Base-by-base conservation (phyloP, 2,113 vertebrate genomes). In the Xyrauchen texanus region DNA sequence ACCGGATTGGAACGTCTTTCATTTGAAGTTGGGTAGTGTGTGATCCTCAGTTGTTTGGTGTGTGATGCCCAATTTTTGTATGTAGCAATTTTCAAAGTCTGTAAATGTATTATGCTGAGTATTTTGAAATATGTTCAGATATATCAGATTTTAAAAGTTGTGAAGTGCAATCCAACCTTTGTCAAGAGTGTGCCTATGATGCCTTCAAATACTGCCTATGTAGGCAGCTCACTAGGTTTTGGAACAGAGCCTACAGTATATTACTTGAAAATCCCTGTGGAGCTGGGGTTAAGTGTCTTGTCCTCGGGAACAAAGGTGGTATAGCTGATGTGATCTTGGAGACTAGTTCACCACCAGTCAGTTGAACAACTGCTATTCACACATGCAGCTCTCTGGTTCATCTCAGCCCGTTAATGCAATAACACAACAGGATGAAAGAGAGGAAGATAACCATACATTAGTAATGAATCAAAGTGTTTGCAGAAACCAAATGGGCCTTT, bases 401-500 rank as follows among this genome's bases (percentile, higher is more conserved):
- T 34, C 21, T 34, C 21, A 34, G 21, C 4, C 55, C 16, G 4
- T 68, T 55, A 78, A 53, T 74, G 34, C 42, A 71, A 72, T 75
- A 64, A 72, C 21, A 76, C 6, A 64, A 77, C 68, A 58, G 57
- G 45, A 77, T 70, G 12, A 55, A 69, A 45, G 63, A 74, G 52
- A 66, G 44, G 47, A 63, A 21, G 21, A 76, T 12, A 16, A 21
- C 7, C 68, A 64, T 77, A 51, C 69, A 80, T 80, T 77, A 69
- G 63, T 53, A 53, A 63, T 82, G 76, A 85, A 74, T 42, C 63
- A 63, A 65, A 73, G 44, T 62, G 63, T 73, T 53, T 47, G 9
- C 34, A 42, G 55, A 71, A n/a, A 49, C 64, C 60, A 84, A 84
- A 77, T 73, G 74, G 74, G 55, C 62, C 67, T 81, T 69, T 81